A percentile compares a stretch with the other conserved stretches of the same genome.
These are phyloP conservation scores for Coboldia fuscipes DNA, from an alignment of 1,140 invertebrate genomes.

Conservation along the genomic window DNA sequence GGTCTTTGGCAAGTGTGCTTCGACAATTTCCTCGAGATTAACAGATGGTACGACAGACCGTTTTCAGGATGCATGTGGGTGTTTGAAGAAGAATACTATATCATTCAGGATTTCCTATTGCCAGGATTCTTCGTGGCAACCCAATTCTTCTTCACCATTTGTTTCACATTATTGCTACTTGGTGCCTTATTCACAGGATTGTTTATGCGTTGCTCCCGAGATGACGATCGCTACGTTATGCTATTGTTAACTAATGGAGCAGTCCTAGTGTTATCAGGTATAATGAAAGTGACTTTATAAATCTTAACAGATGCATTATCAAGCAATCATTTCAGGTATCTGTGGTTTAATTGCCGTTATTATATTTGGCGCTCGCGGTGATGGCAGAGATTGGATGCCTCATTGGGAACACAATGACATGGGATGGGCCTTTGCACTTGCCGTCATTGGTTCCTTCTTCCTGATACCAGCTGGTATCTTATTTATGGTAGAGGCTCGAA, in stretches of 20 bases:
- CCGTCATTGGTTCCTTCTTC: constrained; percentile 50
- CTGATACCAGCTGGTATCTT: constrained; percentile 51
- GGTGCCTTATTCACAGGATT: constrained; percentile 44
- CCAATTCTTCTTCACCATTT: constrained; percentile 79
- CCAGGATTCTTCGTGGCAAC: constrained; percentile 81
- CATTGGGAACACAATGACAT: constrained; percentile 89
- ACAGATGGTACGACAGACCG: constrained; percentile 52
- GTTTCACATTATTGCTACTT: constrained; percentile 54
- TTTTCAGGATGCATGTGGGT: constrained; percentile 81
- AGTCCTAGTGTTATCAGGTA: constrained; percentile 37
- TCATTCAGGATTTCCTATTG: constrained; percentile 60
- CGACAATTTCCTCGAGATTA: constrained; percentile 57
- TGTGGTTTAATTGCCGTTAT: constrained; percentile 41
- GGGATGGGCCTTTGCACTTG: constrained; percentile 85
- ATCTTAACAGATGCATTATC: background rate
- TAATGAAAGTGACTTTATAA: constrained; percentile 2
- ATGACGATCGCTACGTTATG: constrained; percentile 54
- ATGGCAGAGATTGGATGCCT: constrained; percentile 89
- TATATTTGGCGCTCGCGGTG: constrained; percentile 68
- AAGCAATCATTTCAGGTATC: constrained; percentile 29
- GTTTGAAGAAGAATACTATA: constrained; percentile 82
- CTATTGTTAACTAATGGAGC: constrained; percentile 49
- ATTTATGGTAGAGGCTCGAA: constrained; percentile 60
- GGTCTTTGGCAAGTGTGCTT: constrained; percentile 91
- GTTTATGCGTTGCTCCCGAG: constrained; percentile 52